A percentile compares a stretch with the other conserved stretches of the same genome.
Conservation (phyloP, 2,113 vertebrate genomes). For the Silurus glanis region DNA sequence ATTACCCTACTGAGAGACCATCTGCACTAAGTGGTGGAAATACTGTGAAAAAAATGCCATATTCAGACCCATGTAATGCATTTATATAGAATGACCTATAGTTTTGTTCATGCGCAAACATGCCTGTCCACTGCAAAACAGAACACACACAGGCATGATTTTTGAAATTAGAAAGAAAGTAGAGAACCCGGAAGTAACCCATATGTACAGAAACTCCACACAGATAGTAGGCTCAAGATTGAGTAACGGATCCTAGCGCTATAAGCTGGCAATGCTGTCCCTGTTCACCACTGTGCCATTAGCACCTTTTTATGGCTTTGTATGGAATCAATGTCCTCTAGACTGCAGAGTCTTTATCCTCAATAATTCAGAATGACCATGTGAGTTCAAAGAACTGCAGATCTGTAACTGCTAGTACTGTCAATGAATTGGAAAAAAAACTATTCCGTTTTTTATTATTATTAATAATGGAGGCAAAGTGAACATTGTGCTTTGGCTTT, state of each 20-base stretch:
- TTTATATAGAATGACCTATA: neutral
- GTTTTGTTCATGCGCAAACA: neutral
- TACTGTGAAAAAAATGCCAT: neutral
- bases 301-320: neutral
- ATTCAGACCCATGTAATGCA: neutral
- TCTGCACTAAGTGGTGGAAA: slow-evolving; percentile 19
- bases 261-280: neutral
- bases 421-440: neutral
- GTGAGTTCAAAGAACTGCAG: neutral
- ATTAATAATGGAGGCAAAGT: neutral
- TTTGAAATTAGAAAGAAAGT: neutral
- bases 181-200: neutral
- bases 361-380: neutral
- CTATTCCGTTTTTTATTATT: neutral
- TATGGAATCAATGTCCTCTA: neutral
- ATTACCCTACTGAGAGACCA: slow-evolving; percentile 51
- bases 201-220: neutral
- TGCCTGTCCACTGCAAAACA: neutral
- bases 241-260: neutral
- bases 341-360: neutral
- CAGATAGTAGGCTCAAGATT: neutral
- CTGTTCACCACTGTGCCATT: neutral
- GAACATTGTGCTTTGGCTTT: neutral
- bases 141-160: neutral
- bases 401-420: neutral